Conservation (phyloP, 2,797 vertebrate genomes). For the Crocidura indochinensis region DNA sequence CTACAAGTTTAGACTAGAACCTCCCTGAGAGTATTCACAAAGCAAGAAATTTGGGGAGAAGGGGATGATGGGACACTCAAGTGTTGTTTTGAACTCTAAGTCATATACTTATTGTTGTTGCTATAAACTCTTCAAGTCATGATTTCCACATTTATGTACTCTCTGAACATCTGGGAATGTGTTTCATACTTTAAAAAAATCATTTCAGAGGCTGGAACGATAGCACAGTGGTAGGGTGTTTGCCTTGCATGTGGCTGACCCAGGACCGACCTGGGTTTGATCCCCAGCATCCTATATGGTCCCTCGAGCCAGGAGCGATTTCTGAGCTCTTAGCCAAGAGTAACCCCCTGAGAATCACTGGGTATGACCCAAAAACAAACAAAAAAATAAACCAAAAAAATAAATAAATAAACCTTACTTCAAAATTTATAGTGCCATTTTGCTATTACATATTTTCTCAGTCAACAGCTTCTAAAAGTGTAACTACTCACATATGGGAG, state of each 20-base stretch:
- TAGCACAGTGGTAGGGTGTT: too few relatives aligned
- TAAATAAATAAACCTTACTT: background rate
- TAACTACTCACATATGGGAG: background rate
- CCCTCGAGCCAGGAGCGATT: too few relatives aligned
- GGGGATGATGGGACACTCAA: background rate
- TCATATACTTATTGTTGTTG: too few relatives aligned
- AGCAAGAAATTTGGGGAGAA: background rate
- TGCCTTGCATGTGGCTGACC: too few relatives aligned
- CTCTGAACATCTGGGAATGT: background rate
- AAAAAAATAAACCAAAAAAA: too few relatives aligned
- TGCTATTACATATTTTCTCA: slow-evolving; percentile 25
- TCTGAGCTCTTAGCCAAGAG: too few relatives aligned
- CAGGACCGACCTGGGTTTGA: too few relatives aligned
- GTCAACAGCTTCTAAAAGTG: slow-evolving; percentile 60
- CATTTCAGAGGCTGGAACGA: background rate
- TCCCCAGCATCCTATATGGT: too few relatives aligned
- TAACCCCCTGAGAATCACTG: too few relatives aligned
- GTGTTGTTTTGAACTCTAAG: too few relatives aligned
- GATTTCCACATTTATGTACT: background rate
- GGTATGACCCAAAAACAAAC: too few relatives aligned
- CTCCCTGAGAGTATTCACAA: background rate
- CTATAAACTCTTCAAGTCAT: background rate
- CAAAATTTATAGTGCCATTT: slow-evolving; percentile 1
- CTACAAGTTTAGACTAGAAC: background rate
- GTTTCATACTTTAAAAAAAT: slow-evolving; percentile 24